A percentile compares a stretch with the other conserved stretches of the same genome.
These are phyloP conservation scores for Luperina testacea DNA, from an alignment of 2,888 invertebrate species.

Conservation along the genomic window DNA sequence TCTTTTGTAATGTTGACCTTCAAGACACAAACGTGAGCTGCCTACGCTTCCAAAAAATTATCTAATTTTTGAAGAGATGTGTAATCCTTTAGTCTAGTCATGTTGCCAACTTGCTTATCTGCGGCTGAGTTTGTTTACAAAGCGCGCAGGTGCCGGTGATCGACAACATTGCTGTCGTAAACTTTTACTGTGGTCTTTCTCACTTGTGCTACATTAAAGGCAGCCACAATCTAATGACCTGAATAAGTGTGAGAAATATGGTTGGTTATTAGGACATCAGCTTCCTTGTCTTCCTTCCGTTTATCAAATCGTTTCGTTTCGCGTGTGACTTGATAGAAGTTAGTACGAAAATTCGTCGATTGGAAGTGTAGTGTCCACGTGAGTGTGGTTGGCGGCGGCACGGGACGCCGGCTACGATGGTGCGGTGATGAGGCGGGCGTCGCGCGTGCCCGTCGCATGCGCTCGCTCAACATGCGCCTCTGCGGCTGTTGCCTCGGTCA, in stretches of 20 bases:
- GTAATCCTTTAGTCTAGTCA: constrained; percentile 69
- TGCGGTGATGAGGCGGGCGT: constrained; percentile 79
- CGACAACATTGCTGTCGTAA: constrained; percentile 70
- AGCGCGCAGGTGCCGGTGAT: constrained; percentile 71
- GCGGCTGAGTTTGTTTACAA: constrained; percentile 81
- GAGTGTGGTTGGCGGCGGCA: constrained; percentile 78
- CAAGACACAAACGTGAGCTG: constrained; percentile 62
- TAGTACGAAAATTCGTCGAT: constrained; percentile 68
- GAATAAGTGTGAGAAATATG: constrained; percentile 16
- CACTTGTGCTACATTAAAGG: constrained; percentile 52
- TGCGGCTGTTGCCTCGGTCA: constrained; percentile 89
- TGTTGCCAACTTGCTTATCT: constrained; percentile 80
- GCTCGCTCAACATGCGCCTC: constrained; percentile 86
- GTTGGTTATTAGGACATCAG: constrained; percentile 17
- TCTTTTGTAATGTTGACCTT: constrained; percentile 66
- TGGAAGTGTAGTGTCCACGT: constrained; percentile 84
- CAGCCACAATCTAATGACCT: constrained; percentile 45
- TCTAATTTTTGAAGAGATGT: constrained; percentile 70
- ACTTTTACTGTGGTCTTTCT: constrained; percentile 64
- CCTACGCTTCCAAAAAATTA: constrained; percentile 61
- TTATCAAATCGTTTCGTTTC: constrained; percentile 50
- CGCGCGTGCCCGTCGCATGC: constrained; percentile 80
- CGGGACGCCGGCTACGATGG: constrained; percentile 75
- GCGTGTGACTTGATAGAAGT: constrained; percentile 47
- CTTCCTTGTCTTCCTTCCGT: not conserved